Percentiles rank a stretch among this genome's conserved stretches.
phyloP scores from a whole-genome alignment of 2,797 vertebrate genomes.

The Limnodromus scolopaceus region DNA sequence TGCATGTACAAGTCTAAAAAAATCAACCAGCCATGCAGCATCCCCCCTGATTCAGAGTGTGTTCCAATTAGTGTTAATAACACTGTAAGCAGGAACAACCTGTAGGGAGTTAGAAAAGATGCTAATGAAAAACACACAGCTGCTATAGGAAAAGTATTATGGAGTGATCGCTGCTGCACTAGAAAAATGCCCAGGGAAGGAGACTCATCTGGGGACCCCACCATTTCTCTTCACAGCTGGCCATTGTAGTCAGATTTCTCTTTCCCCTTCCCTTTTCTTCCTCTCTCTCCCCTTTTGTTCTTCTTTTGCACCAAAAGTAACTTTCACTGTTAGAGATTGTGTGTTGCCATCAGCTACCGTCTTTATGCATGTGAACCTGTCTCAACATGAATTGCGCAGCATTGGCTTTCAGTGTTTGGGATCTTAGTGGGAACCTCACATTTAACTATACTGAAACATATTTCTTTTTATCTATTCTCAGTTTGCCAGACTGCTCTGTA shows the following conservation, averaged over 20 bases:
- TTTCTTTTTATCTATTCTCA: neutral
- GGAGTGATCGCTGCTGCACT: neutral
- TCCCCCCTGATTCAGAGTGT: neutral
- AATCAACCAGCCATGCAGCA: neutral
- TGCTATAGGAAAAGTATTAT: neutral
- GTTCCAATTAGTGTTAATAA: neutral
- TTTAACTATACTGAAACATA: neutral
- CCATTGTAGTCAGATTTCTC: neutral
- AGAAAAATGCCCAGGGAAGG: neutral
- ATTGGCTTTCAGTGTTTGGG: neutral
- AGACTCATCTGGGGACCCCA: neutral
- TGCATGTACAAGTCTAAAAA: neutral
- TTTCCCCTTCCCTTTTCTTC: neutral
- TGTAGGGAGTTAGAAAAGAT: neutral
- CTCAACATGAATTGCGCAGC: neutral
- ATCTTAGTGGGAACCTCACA: neutral
- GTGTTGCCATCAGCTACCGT: neutral
- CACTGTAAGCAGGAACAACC: neutral
- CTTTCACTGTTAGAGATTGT: neutral
- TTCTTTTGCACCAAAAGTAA: neutral
- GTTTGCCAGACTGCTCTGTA: neutral
- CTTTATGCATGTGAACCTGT: neutral
- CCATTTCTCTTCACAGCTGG: neutral
- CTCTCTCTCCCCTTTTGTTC: neutral
- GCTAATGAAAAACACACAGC: neutral